A percentile compares a stretch with the other conserved stretches of the same genome.
phyloP scores from a whole-genome alignment of 1,140 invertebrate species.

The Batillaria attramentaria region DNA sequence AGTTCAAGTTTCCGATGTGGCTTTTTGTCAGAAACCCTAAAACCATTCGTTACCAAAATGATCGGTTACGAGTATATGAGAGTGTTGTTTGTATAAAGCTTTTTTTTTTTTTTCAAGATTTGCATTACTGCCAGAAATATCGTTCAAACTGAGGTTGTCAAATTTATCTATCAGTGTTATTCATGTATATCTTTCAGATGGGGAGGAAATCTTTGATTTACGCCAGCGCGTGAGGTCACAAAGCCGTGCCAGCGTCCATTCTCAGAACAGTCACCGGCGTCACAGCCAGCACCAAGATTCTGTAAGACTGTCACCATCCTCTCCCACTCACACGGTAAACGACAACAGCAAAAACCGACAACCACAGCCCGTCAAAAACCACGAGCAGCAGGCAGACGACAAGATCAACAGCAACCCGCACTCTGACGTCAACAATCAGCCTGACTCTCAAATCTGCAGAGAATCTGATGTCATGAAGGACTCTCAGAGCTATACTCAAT shows the following conservation, averaged over 20 bases:
- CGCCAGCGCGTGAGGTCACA: background rate
- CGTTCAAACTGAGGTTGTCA: too few species aligned
- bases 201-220: conserved; percentile 31
- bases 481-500: too few species aligned
- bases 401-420: background rate
- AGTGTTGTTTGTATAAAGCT: too few species aligned
- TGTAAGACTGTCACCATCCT: background rate
- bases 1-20: too few species aligned
- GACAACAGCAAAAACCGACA: background rate
- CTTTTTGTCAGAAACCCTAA: too few species aligned
- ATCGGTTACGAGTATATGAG: too few species aligned
- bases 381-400: background rate
- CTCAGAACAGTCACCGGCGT: background rate
- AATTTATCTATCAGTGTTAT: background rate
- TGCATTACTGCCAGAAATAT: too few species aligned
- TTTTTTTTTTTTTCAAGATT: too few species aligned
- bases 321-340: background rate
- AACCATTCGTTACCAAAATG: too few species aligned
- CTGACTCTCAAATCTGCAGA: background rate
- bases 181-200: conserved; percentile 10
- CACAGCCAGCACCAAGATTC: too few species aligned
- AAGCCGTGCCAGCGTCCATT: too few species aligned
- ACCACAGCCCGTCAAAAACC: background rate
- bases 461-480: too few species aligned
- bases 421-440: background rate